These are phyloP conservation scores for Numenius phaeopus DNA, from an alignment of 2,797 vertebrate species.

Conservation along the genomic window DNA sequence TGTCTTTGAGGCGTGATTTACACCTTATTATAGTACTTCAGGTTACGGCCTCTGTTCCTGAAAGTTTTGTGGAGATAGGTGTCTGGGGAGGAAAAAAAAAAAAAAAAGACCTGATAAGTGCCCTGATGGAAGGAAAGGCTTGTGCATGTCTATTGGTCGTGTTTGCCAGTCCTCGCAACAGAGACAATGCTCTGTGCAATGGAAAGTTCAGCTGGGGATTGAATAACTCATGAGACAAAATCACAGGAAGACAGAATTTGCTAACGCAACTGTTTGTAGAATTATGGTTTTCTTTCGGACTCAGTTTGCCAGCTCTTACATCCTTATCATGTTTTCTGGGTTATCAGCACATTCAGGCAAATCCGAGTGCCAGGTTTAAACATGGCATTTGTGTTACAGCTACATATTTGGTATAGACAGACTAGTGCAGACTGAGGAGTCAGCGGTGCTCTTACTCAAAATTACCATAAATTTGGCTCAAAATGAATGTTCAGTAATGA, in stretches of 20 bases:
- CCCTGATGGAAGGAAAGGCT: not conserved
- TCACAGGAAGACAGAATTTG: not conserved
- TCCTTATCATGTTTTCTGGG: not conserved
- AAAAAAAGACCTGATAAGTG: not conserved
- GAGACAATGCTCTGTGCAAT: not conserved
- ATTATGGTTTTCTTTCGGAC: not conserved
- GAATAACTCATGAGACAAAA: not conserved
- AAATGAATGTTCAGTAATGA: not conserved
- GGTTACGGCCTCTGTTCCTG: conserved; percentile 62
- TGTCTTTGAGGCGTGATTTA: conserved; percentile 60
- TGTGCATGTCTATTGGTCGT: rapidly evolving
- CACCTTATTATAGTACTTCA: conserved; percentile 56
- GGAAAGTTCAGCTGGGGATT: not conserved
- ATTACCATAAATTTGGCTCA: not conserved
- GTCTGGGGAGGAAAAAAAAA: not conserved
- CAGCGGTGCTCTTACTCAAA: conserved; percentile 1
- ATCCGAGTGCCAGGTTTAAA: not conserved
- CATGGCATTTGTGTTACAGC: not conserved
- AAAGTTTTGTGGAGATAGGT: conserved; percentile 60
- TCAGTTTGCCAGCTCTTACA: not conserved
- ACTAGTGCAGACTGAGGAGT: not conserved
- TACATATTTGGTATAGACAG: not conserved
- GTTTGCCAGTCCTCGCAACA: not conserved
- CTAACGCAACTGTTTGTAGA: not conserved
- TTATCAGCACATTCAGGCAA: not conserved